Conservation (phyloP, 2,888 invertebrate species). For the Heliconius aoede region DNA sequence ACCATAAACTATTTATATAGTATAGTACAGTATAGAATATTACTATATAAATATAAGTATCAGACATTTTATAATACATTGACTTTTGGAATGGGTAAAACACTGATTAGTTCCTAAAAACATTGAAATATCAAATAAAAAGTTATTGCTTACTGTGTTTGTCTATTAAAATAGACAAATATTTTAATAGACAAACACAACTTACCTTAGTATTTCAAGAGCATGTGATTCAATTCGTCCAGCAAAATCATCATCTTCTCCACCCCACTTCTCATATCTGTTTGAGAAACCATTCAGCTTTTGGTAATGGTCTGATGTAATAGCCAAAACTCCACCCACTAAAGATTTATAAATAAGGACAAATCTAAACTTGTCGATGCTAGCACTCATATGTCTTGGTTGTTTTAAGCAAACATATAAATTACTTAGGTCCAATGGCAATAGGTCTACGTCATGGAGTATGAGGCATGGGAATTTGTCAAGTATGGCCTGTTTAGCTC, state of each 20-base stretch:
- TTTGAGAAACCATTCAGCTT: slow-evolving; percentile 73
- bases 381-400: slow-evolving; percentile 95
- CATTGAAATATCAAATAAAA: too few species aligned
- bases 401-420: slow-evolving; percentile 90
- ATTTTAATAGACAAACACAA: too few species aligned
- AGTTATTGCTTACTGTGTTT: too few species aligned
- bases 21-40: too few species aligned
- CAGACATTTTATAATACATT: too few species aligned
- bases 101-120: too few species aligned
- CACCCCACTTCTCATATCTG: slow-evolving; percentile 74
- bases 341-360: slow-evolving; percentile 59
- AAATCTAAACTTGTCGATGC: slow-evolving; percentile 88
- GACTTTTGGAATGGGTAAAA: too few species aligned
- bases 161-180: too few species aligned
- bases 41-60: too few species aligned
- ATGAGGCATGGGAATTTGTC: slow-evolving; percentile 91
- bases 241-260: slow-evolving; percentile 77
- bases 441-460: slow-evolving; percentile 95
- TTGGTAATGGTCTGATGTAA: slow-evolving; percentile 64
- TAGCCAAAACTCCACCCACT: slow-evolving; percentile 73
- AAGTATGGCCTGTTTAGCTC: slow-evolving; percentile 89
- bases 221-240: slow-evolving; percentile 57
- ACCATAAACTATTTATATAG: too few species aligned
- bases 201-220: slow-evolving; percentile 59
- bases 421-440: slow-evolving; percentile 91